Evolutionary conservation across 2,797 vertebrate species (phyloP), one percentile per base, ranked within the genome.

Genomic region (Sebastes miniatus): DNA sequence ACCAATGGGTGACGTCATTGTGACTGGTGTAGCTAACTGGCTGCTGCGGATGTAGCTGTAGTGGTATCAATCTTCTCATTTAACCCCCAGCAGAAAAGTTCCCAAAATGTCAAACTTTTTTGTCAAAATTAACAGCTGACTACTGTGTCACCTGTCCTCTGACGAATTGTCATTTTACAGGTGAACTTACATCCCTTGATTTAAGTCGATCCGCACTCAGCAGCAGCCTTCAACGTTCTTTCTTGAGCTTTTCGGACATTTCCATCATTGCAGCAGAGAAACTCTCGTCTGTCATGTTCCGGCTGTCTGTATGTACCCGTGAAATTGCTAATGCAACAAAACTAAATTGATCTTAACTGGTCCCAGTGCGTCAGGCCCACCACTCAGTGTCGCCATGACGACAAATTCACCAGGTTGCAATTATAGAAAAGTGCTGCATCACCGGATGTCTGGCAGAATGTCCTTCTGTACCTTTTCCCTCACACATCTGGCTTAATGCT

Each of bases 341-440:
- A 88, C 83, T 91, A 82, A 80, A 86, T 90, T 92, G 27, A 92
- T 91, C 89, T 73, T 76, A 87, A 92, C 87, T 69, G 79, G 72
- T 84, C 81, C 83, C 88, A 76, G 71, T 76, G 85, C 34, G 69
- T 69, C 67, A 27, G 50, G 43, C 78, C 87, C 88, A 78, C 83
- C 69, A 57, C 81, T 89, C 75, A 32, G 81, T 31, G 90, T 94
- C 72, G 82, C 86, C 91, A 94, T 95, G 91, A 90, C 88, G 89
- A 95, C 92, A 85, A 74, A 83, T 88, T 91, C 83, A 88, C 85
- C 76, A 89, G 90, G 83, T 81, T 88, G 73, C 85, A 87, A 91
- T 91, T 89, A 91, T 65, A 88, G 71, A 85, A 89, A 84, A 84
- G 75, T 72, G 79, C 83, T 79, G 83, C 57, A 16, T 79, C 66